Evolutionary conservation across 2,797 vertebrate species (phyloP).

Genomic region (Enteromius unitaeniatus): DNA sequence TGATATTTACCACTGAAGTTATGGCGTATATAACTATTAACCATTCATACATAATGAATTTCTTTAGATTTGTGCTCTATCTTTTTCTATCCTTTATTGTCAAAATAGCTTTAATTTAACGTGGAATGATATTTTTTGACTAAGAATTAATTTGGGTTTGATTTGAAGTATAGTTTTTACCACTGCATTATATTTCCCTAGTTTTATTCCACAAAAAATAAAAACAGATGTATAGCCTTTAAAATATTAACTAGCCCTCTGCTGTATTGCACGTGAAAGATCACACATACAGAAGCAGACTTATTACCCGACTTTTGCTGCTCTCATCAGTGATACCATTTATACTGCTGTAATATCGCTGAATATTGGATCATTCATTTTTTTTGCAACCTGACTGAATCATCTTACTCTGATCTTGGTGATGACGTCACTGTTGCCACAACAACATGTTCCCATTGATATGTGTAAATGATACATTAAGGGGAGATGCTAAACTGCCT

Average conservation of each 20-base stretch:
- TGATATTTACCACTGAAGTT: no score
- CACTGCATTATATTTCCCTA: background rate
- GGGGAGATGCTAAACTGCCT: background rate
- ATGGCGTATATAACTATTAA: background rate
- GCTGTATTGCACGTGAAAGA: background rate
- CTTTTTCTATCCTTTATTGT: background rate
- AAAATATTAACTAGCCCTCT: background rate
- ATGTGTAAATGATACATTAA: constrained; percentile 10
- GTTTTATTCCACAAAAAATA: background rate
- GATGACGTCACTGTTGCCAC: constrained; percentile 73
- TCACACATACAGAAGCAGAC: background rate
- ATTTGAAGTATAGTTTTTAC: background rate
- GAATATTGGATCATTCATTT: background rate
- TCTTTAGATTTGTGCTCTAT: background rate
- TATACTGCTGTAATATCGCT: background rate
- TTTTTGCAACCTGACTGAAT: background rate
- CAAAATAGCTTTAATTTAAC: background rate
- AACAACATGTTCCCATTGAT: constrained; percentile 64
- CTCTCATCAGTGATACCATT: background rate
- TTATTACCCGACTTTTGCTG: background rate
- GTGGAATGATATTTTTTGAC: background rate
- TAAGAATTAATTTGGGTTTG: background rate
- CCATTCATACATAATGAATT: background rate
- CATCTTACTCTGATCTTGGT: constrained; percentile 35
- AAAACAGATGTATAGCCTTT: background rate